A percentile compares a stretch with the other conserved stretches of the same genome.
These are phyloP conservation scores for Taphrorychus bicolor DNA, from an alignment of 2,888 invertebrate species.

Conservation along the genomic window DNA sequence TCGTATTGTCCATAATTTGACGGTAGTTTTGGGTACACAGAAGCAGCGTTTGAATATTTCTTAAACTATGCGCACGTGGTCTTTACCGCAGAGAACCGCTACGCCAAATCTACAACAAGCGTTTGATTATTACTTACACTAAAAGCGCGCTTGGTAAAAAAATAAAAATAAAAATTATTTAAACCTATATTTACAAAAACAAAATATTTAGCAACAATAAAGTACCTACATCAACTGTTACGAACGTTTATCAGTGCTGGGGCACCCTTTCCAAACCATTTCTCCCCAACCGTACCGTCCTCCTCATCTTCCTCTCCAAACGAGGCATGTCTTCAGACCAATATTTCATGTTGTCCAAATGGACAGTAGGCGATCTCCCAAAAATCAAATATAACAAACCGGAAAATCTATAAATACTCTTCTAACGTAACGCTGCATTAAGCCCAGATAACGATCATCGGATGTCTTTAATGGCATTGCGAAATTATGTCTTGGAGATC, in stretches of 20 bases:
- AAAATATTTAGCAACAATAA: background rate
- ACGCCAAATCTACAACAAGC: too few species aligned
- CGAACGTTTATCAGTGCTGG: background rate
- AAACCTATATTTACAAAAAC: background rate
- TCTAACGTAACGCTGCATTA: background rate
- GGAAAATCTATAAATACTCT: slow-evolving; percentile 4
- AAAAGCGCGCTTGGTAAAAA: too few species aligned
- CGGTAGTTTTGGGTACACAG: too few species aligned
- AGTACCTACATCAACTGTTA: background rate
- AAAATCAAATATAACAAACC: slow-evolving; percentile 22
- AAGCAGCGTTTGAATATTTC: too few species aligned
- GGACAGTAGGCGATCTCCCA: slow-evolving; percentile 28
- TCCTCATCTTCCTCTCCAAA: slow-evolving; percentile 26
- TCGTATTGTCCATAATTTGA: too few species aligned
- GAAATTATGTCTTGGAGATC: background rate
- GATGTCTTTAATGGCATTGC: background rate
- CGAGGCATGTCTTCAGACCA: slow-evolving; percentile 31
- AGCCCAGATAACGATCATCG: background rate
- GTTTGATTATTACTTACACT: too few species aligned
- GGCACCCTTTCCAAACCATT: slow-evolving; percentile 28
- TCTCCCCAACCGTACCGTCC: slow-evolving; percentile 18
- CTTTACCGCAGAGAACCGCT: too few species aligned
- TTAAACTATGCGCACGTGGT: too few species aligned
- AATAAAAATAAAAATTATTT: too few species aligned
- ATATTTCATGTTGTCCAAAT: slow-evolving; percentile 20